These are phyloP conservation scores for Pachycephus smyrnensis DNA, from an alignment of 2,888 invertebrate genomes.

Conservation along the genomic window DNA sequence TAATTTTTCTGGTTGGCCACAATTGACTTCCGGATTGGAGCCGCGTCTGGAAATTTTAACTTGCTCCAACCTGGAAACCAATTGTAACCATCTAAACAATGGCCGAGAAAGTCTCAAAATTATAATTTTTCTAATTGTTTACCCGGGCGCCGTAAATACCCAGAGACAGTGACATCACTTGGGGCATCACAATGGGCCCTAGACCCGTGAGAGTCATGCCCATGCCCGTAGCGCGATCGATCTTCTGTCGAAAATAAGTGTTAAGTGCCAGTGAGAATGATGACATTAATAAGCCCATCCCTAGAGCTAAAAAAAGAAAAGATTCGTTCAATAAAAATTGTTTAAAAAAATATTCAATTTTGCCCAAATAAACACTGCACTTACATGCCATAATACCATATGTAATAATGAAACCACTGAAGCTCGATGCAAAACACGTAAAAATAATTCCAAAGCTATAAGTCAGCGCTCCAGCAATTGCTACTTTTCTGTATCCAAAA, in stretches of 20 bases:
- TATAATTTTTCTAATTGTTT: constrained; percentile 13
- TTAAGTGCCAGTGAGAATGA: constrained; percentile 75
- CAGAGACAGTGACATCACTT: constrained; percentile 72
- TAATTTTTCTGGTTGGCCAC: not conserved
- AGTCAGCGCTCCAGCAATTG: constrained; percentile 70
- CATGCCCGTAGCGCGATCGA: constrained; percentile 74
- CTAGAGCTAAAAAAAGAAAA: constrained; percentile 72
- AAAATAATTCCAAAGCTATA: constrained; percentile 72
- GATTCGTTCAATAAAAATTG: no score
- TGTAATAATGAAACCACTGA: constrained; percentile 73
- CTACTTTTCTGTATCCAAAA: constrained; percentile 76
- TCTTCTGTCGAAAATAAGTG: constrained; percentile 74
- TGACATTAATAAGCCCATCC: constrained; percentile 73
- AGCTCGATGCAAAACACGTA: constrained; percentile 71
- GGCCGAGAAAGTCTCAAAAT: no score
- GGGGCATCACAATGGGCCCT: constrained; percentile 76
- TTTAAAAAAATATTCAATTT: not conserved
- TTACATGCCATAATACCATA: constrained; percentile 80
- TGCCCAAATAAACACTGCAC: constrained; percentile 51
- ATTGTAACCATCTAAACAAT: no score
- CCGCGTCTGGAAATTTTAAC: no score
- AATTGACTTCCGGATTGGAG: no score
- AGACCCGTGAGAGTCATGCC: constrained; percentile 76
- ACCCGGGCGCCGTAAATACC: constrained; percentile 70
- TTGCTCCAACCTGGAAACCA: no score